These are phyloP conservation scores for Mythimna albipuncta DNA, from an alignment of 2,888 invertebrate species.

Conservation along the genomic window DNA sequence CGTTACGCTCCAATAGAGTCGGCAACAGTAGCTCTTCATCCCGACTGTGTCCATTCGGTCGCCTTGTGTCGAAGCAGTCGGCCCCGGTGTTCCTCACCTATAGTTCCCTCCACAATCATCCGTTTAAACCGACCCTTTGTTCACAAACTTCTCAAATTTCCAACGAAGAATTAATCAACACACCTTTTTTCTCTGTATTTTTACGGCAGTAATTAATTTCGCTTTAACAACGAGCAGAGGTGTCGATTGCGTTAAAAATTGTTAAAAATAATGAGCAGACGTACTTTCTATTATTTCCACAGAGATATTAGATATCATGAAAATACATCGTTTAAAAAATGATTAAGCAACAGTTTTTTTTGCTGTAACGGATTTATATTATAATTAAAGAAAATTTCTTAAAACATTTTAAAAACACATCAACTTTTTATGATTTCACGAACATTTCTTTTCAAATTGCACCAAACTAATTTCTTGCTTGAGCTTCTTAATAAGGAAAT, in stretches of 20 bases:
- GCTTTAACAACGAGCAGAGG: conserved; percentile 81
- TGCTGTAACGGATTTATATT: conserved; percentile 13
- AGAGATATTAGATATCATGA: conserved; percentile 74
- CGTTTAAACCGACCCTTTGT: conserved; percentile 76
- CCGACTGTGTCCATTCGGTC: conserved; percentile 66
- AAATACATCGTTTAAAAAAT: conserved; percentile 56
- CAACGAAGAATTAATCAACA: conserved; percentile 82
- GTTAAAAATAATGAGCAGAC: conserved; percentile 80
- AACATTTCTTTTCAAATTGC: conserved; percentile 25
- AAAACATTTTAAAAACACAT: conserved; percentile 3
- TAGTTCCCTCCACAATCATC: conserved; percentile 65
- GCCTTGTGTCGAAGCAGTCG: conserved; percentile 59
- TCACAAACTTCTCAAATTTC: conserved; percentile 87
- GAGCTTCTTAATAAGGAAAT: conserved; percentile 69
- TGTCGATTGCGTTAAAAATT: conserved; percentile 84
- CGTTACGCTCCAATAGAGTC: conserved; percentile 79
- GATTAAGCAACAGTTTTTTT: conserved; percentile 21
- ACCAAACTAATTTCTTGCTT: conserved; percentile 73
- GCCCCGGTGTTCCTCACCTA: conserved; percentile 45
- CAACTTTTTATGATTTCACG: conserved; percentile 3
- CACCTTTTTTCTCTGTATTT: conserved; percentile 79
- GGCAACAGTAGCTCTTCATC: conserved; percentile 74
- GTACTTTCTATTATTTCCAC: conserved; percentile 73
- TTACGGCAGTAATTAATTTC: conserved; percentile 85
- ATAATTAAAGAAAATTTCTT: conserved; percentile 4